phyloP scores from a whole-genome alignment of 1,140 invertebrate genomes.

The Cyclina sinensis region DNA sequence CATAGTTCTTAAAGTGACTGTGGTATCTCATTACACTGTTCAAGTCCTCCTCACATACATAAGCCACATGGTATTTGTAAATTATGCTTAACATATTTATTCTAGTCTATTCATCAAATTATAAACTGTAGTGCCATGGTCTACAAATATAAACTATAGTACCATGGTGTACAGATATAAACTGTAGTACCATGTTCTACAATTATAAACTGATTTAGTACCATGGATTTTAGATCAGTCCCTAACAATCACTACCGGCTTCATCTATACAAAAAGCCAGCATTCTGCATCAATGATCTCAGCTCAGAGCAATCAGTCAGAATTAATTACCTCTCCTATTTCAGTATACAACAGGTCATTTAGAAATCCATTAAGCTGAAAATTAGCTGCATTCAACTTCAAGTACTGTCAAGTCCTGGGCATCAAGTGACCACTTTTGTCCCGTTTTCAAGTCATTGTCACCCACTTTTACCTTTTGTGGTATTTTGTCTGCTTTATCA shows the following conservation, averaged over 20 bases:
- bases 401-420: background rate
- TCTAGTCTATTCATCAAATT: no score
- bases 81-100: no score
- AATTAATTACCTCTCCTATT: slow-evolving; percentile 18
- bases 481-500: background rate
- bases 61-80: no score
- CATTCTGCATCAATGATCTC: background rate
- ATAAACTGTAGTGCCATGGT: no score
- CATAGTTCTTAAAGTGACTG: no score
- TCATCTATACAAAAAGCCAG: background rate
- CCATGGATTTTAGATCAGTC: no score
- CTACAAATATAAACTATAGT: no score
- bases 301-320: background rate
- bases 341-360: slow-evolving; percentile 10
- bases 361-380: slow-evolving; percentile 31
- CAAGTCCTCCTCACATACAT: no score
- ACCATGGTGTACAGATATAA: no score
- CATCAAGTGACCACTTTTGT: slow-evolving; percentile 6
- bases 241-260: background rate
- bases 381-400: background rate
- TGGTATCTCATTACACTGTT: no score
- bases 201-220: no score
- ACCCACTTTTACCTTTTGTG: slow-evolving; percentile 34
- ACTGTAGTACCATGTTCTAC: no score
- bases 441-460: background rate